Conservation (phyloP, 2,888 invertebrate species). For the Mongoloraphidia duomilia region DNA sequence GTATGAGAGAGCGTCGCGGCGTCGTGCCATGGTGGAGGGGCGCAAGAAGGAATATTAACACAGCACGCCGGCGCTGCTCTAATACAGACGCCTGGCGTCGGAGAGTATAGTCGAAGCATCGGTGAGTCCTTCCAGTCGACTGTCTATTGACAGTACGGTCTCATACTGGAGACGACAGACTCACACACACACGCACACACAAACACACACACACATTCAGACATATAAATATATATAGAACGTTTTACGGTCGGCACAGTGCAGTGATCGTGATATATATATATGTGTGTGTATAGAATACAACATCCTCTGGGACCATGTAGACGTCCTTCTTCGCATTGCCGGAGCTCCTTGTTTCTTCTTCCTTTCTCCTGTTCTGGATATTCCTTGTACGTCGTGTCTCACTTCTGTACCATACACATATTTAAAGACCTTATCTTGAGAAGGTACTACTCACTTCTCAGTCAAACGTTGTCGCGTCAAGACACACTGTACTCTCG, state of each 20-base stretch:
- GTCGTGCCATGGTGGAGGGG: background rate
- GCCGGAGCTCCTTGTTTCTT: background rate
- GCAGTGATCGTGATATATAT: background rate
- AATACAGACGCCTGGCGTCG: constrained; percentile 2
- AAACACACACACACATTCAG: background rate
- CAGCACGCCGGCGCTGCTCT: constrained; percentile 2
- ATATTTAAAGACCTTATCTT: constrained; percentile 7
- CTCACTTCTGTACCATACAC: background rate
- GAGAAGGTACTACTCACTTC: constrained; percentile 5
- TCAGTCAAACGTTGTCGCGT: constrained; percentile 3
- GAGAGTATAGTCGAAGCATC: constrained; percentile 1
- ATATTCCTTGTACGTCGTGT: background rate
- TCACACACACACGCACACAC: background rate
- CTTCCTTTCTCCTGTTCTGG: background rate
- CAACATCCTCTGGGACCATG: background rate
- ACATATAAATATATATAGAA: constrained; percentile 2
- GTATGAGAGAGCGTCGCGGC: background rate
- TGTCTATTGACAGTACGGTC: constrained; percentile 4
- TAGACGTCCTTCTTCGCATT: too few relatives aligned
- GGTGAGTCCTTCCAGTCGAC: constrained; percentile 1
- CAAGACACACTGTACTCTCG: background rate
- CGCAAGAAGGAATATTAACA: background rate
- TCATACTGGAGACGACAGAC: too few relatives aligned
- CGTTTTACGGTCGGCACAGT: constrained; percentile 1
- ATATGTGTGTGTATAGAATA: background rate